Percentiles rank a stretch among this genome's conserved stretches.
Evolutionary conservation across 2,113 vertebrate genomes (phyloP).

Genomic region (Chloroceryle aenea): DNA sequence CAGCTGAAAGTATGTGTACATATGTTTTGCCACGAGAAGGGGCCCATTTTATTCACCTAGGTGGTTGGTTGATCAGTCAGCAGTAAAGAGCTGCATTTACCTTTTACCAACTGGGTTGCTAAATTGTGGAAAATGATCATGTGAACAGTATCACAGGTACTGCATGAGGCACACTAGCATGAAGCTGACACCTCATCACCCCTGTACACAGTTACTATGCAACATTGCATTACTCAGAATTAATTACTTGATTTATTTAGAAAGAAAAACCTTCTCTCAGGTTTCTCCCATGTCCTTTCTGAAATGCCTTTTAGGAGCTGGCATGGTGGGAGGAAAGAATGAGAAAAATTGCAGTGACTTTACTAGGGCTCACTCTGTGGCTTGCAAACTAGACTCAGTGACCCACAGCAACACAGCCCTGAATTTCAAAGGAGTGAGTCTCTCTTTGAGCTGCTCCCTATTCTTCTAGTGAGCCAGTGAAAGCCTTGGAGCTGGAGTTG

Average conservation of each 20-base stretch:
- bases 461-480: neutral
- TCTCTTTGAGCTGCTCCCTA: neutral
- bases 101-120: neutral
- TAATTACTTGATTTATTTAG: slow-evolving; percentile 31
- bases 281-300: slow-evolving; percentile 46
- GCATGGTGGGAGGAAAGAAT: slow-evolving; percentile 53
- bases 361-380: slow-evolving; percentile 36
- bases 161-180: neutral
- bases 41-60: neutral
- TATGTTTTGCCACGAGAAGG: neutral
- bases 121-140: neutral
- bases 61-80: neutral
- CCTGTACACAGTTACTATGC: neutral
- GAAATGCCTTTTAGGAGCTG: neutral
- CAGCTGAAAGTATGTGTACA: neutral
- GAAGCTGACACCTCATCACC: neutral
- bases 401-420: slow-evolving; percentile 19
- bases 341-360: slow-evolving; percentile 48
- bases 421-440: slow-evolving; percentile 53
- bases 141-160: neutral
- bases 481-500: slow-evolving; percentile 18
- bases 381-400: slow-evolving; percentile 20
- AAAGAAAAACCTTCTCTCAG: neutral
- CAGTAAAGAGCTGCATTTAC: neutral
- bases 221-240: neutral